Evolutionary conservation across 2,888 invertebrate genomes (phyloP).

Genomic region (Cheilosia pagana): DNA sequence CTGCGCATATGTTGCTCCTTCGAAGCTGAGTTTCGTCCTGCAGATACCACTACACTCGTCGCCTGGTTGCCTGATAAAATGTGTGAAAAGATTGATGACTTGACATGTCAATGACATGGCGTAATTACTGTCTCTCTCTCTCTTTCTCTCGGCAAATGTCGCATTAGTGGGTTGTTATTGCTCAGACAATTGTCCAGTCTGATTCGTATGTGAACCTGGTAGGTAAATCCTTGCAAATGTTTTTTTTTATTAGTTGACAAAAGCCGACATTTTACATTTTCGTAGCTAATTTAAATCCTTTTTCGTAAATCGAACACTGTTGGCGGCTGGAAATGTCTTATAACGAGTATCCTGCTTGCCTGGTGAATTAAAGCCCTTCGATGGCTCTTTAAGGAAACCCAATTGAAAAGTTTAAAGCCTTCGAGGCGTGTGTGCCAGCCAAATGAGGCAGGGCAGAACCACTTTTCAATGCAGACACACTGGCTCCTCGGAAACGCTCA

Average conservation of each 20-base stretch:
- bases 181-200: neutral
- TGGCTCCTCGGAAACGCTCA: slow-evolving; percentile 22
- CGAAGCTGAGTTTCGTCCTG: neutral
- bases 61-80: slow-evolving; percentile 81
- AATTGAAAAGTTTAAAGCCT: slow-evolving; percentile 71
- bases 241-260: slow-evolving; percentile 45
- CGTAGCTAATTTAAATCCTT: neutral
- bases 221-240: slow-evolving; percentile 35
- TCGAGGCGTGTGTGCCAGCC: slow-evolving; percentile 42
- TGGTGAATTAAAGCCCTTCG: slow-evolving; percentile 80
- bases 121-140: too few relatives aligned
- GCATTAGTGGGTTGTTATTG: slow-evolving; percentile 22
- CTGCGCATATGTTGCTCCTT: slow-evolving; percentile 1
- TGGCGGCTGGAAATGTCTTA: slow-evolving; percentile 11
- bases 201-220: slow-evolving; percentile 59
- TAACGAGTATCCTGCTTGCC: slow-evolving; percentile 78
- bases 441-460: slow-evolving; percentile 50
- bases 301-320: neutral
- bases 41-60: neutral
- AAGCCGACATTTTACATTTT: neutral
- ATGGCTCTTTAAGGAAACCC: slow-evolving; percentile 80
- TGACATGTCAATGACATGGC: slow-evolving; percentile 83
- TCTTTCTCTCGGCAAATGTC: slow-evolving; percentile 11
- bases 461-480: slow-evolving; percentile 40
- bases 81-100: slow-evolving; percentile 83